Base-by-base conservation (phyloP, 1,140 invertebrate species). In the Olivierus martensii region DNA sequence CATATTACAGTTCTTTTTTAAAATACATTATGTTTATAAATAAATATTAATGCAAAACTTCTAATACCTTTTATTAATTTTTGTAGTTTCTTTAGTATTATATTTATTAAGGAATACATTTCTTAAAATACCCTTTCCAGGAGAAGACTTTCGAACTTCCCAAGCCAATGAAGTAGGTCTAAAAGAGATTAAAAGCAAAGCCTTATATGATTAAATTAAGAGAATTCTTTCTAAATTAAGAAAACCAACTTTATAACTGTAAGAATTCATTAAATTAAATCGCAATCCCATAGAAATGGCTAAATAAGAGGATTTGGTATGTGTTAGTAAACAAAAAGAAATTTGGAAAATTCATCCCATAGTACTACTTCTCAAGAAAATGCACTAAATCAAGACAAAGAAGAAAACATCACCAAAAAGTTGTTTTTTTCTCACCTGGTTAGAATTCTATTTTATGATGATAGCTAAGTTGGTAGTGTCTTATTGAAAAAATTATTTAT, bases 131-230 rank as follows among this genome's bases (percentile, higher is more conserved):
- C 35, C 53, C 63, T 75, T 77, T 15, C 71, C 71, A 36, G 89
- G 84, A 55, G 89, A 91, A 52, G 88, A 89, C 70, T 94, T 95
- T 53, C 88, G 74, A 22, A 95, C 81, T 72, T 95, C 90, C 91
- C 91, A 95, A 12, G 91, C 84, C 45, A 95, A 71, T 17, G 89
- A 89, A 42, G 82, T 83, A 3, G 87, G 86, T 50, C 90, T 71
- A 49, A n/a, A 43, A 51, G 17, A 28, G 21, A 49, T 5, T n/a
- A n/a, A n/a, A n/a, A n/a, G n/a, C n/a, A n/a, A n/a, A n/a, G n/a
- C n/a, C n/a, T n/a, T n/a, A n/a, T n/a, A n/a, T n/a, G n/a, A n/a
- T n/a, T n/a, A n/a, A n/a, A n/a, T n/a, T n/a, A n/a, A n/a, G n/a
- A n/a, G n/a, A n/a, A n/a, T n/a, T n/a, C n/a, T n/a, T n/a, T n/a